Percentiles rank a stretch among this genome's conserved stretches.
Evolutionary conservation across 1,140 invertebrate species (phyloP).

Genomic region (Dolichoris vasculosae): DNA sequence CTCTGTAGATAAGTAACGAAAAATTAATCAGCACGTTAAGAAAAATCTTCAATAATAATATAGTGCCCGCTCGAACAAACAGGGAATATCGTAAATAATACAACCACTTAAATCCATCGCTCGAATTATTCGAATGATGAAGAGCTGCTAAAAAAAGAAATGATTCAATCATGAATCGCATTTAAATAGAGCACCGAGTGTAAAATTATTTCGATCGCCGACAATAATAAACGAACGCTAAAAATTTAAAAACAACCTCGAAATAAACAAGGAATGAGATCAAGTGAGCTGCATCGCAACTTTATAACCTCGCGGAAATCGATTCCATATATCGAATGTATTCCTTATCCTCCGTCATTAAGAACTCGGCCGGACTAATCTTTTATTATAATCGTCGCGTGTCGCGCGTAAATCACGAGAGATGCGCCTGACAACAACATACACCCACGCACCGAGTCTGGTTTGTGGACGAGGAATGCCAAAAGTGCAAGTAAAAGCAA

Average conservation of each 20-base stretch:
- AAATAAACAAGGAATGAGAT: no score
- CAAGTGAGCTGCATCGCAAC: no score
- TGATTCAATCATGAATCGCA: no score
- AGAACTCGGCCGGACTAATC: not conserved
- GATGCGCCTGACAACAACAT: conserved; percentile 41
- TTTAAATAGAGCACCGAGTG: no score
- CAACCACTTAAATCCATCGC: no score
- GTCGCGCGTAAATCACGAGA: conserved; percentile 3
- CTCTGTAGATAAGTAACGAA: conserved; percentile 78
- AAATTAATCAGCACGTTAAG: not conserved
- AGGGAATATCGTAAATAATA: no score
- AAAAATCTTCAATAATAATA: not conserved
- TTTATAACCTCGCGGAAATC: not conserved
- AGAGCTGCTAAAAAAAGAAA: no score
- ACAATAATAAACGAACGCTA: no score
- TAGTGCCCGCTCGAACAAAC: not conserved
- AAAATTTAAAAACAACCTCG: no score
- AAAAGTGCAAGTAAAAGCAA: not conserved
- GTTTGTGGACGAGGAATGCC: not conserved
- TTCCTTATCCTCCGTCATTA: no score
- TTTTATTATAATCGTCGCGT: not conserved
- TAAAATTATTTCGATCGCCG: no score
- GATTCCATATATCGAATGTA: not conserved
- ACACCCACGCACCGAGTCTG: conserved; percentile 15
- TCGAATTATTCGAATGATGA: no score